Base-by-base conservation (phyloP, 2,797 vertebrate genomes). In the Enteromius argenteus region DNA sequence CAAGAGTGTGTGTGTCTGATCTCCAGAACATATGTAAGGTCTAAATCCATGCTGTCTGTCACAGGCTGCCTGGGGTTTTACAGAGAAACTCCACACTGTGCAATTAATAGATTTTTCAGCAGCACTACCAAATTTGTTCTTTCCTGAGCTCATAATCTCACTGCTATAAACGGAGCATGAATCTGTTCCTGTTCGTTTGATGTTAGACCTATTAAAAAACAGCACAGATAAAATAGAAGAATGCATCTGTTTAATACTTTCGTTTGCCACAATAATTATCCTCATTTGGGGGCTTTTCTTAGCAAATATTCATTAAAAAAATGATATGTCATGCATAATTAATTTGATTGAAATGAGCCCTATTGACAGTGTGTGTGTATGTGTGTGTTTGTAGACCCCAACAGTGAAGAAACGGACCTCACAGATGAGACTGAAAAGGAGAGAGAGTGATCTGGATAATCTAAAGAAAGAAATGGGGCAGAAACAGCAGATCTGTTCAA, bases 401-500 rank as follows among this genome's bases (percentile, higher is more conserved):
- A 85, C 83, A 49, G 49, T 79, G 72, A 87, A 80, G 60, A 90
- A 84, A 42, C 79, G 83, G 5, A 72, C 27, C 37, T 79, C 89
- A 62, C 74, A 19, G 0, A 89, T 83, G 35, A 91, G 86, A 67
- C 84, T 5, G 87, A 87, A 78, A 69, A 75, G n/a, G 32, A 90
- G 85, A 39, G 88, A 84, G 37, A 23, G 0, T 2, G 1, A 64
- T 9, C 84, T 81, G 11, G 89, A 64, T 42, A 69, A 56, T 1
- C 68, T 64, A 56, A 88, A 68, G 86, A 80, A 2, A 46, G 85
- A 86, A 81, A 80, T 32, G 3, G 75, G 0, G 23, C 84, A 82
- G 71, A 84, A 86, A 84, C 88, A 85, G 81, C 81, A 75, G 51
- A 86, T 84, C 5, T 86, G 83, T 69, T 85, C 69, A 35, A 49